phyloP scores from a whole-genome alignment of 2,113 vertebrate genomes.

The Thalassoma bifasciatum region DNA sequence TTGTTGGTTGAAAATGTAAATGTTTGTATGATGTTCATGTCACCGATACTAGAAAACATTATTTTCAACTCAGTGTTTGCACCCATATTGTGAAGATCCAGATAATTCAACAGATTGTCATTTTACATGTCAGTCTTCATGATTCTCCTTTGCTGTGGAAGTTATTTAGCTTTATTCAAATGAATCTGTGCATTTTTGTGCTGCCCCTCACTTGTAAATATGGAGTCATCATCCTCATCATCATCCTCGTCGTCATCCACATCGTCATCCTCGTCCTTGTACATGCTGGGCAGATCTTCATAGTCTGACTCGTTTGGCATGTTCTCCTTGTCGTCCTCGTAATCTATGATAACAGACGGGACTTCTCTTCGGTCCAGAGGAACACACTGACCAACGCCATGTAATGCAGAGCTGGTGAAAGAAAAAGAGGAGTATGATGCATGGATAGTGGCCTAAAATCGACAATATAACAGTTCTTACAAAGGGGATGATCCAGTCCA shows the following conservation, averaged over 20 bases:
- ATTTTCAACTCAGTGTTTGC: no score
- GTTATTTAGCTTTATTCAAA: background rate
- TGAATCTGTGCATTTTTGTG: background rate
- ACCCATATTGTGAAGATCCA: no score
- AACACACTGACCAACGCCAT: slow-evolving; percentile 84
- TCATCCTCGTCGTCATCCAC: slow-evolving; percentile 89
- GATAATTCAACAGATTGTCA: no score
- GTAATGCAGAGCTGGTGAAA: slow-evolving; percentile 88
- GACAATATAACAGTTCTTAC: background rate
- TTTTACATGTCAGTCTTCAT: no score
- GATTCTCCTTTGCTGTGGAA: no score
- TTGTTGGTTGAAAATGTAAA: no score
- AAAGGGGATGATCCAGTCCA: background rate
- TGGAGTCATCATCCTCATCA: slow-evolving; percentile 89
- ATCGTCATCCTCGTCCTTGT: slow-evolving; percentile 91
- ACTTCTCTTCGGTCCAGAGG: slow-evolving; percentile 92
- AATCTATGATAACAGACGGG: slow-evolving; percentile 95
- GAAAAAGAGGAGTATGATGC: background rate
- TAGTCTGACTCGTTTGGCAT: slow-evolving; percentile 95
- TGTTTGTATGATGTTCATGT: no score
- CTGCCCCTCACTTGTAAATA: slow-evolving; percentile 90
- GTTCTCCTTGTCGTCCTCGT: slow-evolving; percentile 98
- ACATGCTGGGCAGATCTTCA: slow-evolving; percentile 94
- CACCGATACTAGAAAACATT: no score
- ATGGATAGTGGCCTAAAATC: background rate